Base-by-base conservation (phyloP, 2,888 invertebrate genomes). In the Sericinus montela region DNA sequence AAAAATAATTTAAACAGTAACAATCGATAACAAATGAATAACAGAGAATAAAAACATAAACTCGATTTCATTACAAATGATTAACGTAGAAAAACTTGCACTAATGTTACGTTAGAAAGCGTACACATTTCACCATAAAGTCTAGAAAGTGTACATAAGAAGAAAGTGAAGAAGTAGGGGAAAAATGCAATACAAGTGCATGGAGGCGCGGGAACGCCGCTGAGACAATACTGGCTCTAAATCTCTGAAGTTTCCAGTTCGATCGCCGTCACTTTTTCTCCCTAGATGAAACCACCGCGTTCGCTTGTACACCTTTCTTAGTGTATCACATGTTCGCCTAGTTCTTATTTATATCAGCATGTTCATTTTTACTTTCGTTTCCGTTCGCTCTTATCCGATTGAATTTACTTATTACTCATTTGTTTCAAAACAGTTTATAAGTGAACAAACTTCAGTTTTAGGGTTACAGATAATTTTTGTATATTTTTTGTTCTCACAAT, bases 291-390 rank as follows among this genome's bases (percentile, higher is more conserved):
- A 75, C 67, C 40, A 63, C 62, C 63, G 74, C 75, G 69, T 69
- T 75, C 72, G 69, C 74, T 78, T 69, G 67, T 67, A 71, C 72
- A 72, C 78, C 69, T 79, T 77, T 76, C 80, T 80, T 73, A 59
- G 52, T 65, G 62, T 71, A 66, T 66, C 72, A 72, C 78, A 73
- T 70, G 82, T 75, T 78, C 72, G 74, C 80, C 80, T 80, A 80
- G 76, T 81, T 85, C 80, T 80, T 79, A 63, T 62, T 61, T 63
- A 74, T 82, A 80, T 74, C 78, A 68, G 73, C 82, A 83, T 76
- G 77, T 79, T 84, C 81, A 86, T 85, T 87, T 86, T 88, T 88
- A 87, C 88, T 88, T 87, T 88, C 88, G 81, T 84, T 84, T 84
- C 82, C 82, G 75, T 80, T 86, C 86, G 82, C 86, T 84, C 81